Base-by-base conservation (phyloP, 2,113 vertebrate genomes). In the Albula glossodonta region DNA sequence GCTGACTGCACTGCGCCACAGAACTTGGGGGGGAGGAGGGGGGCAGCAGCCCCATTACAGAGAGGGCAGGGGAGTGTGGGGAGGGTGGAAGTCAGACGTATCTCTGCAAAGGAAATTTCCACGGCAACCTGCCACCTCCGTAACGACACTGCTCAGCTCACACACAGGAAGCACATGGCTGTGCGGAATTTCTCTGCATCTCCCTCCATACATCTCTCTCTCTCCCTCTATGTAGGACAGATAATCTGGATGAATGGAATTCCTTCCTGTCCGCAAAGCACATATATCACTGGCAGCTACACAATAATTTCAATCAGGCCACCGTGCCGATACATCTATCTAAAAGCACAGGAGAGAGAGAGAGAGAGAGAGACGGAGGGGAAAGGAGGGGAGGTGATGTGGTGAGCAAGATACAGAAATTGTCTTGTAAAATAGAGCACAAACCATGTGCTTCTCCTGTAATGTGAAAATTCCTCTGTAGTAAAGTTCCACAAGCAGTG, bases 1-100 rank as follows among this genome's bases (percentile, higher is more conserved):
- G 90, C 89, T 93, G 93, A 94, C 93, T 95, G 95, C 95, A 95
- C 94, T 95, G 95, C 94, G 90, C 93, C 94, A 95, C 8, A 31
- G 82, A 51, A 77, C 31, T 78, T 84, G 10, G 70, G 22, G 85
- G 85, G 53, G 70, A 85, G 87, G 84, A 88, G 60, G 84, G 84
- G 88, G 83, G 81, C 52, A 77, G 77, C 53, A 66, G 80, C 74
- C 84, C 51, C 74, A 80, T 52, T 31, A 13, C 41, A 82, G 53
- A 51, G 53, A 52, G 51, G 41, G 86, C 85, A 87, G 84, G 25
- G 82, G 83, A 86, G 87, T 85, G 87, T 90, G 84, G 78, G 86
- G 86, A 52, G 82, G 86, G 86, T 87, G 78, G 81, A 87, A 88
- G 91, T 90, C 86, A 86, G 81, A 83, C 19, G 78, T 2, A 49